Evolutionary conservation across 2,888 invertebrate species (phyloP), one percentile per base, ranked within the genome.

Genomic region (Rhimphoctona megacephalus): DNA sequence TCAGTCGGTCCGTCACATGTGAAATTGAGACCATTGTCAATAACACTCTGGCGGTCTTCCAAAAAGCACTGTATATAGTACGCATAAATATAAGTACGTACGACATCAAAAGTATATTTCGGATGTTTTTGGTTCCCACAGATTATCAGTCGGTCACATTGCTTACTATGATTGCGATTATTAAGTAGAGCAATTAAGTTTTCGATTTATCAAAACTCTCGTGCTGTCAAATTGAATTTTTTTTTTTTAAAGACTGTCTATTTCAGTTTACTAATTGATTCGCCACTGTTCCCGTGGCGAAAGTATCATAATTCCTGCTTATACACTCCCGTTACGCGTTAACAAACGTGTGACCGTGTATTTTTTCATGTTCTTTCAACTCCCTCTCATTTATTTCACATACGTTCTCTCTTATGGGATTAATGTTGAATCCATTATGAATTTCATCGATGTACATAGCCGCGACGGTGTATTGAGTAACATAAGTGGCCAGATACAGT

Each of bases 251-350:
- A 57, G 22, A 2, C 25, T 57, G 25, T 2, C 5, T 25, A 25
- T 14, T 57, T 14, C 33, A 90, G 92, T 92, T 93, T 92, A 92
- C 91, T 91, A 90, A 92, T 91, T 91, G 92, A 93, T 93, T 93
- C 91, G 91, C 89, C 87, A 91, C 89, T 90, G 30, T 90, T 91
- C 91, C 91, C 92, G 90, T 91, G 89, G 90, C 91, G 91, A 92
- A 92, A 90, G 89, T 89, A 89, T 91, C 90, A 92, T 67, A 76
- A 61, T 82, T 52, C 69, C 79, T 77, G 64, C 69, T 46, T 46
- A 54, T 54, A 43, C 64, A 49, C 3, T 43, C 69, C 54, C 54
- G 87, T 83, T 83, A 77, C 81, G 86, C 77, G 43, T 77, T 86
- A 76, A 86, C 70, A 49, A 83, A 83, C 86, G 86, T 86, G 86